Conservation (phyloP, 2,113 vertebrate genomes). For the Dipodomys stephensi region DNA sequence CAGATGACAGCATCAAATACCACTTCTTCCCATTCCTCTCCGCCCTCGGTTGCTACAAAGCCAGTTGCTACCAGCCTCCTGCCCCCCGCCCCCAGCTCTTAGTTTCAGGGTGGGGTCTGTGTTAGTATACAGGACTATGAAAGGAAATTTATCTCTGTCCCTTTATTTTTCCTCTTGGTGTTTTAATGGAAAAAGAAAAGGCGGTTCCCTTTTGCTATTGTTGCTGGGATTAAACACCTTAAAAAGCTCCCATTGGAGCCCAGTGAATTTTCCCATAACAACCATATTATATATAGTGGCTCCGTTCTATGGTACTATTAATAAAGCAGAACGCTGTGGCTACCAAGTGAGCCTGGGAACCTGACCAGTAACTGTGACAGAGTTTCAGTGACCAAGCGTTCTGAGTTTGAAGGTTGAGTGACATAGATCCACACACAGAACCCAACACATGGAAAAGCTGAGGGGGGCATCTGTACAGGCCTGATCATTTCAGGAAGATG, state of each 20-base stretch:
- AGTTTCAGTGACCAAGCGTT: neutral
- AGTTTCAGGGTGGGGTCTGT: neutral
- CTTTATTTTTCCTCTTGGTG: slow-evolving; percentile 44
- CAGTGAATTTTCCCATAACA: slow-evolving; percentile 26
- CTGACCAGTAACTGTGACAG: neutral
- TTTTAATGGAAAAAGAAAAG: slow-evolving; percentile 57
- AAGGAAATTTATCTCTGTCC: slow-evolving; percentile 47
- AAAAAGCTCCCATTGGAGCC: slow-evolving; percentile 12
- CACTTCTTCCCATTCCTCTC: neutral
- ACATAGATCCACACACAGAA: neutral
- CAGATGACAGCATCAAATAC: neutral
- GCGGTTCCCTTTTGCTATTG: neutral
- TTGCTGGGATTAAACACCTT: slow-evolving; percentile 40
- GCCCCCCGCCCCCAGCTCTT: accelerated
- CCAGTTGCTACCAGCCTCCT: neutral
- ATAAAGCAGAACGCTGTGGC: neutral
- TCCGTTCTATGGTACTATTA: neutral
- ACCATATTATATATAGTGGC: neutral
- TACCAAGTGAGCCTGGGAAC: neutral
- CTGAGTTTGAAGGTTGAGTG: neutral
- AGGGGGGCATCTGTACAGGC: neutral
- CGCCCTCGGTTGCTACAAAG: neutral
- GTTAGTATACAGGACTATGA: neutral
- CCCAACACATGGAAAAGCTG: neutral
- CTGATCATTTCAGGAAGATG: too few relatives aligned